A percentile compares a stretch with the other conserved stretches of the same genome.
Conservation (phyloP, 2,113 vertebrate species). For the Cromileptes altivelis region DNA sequence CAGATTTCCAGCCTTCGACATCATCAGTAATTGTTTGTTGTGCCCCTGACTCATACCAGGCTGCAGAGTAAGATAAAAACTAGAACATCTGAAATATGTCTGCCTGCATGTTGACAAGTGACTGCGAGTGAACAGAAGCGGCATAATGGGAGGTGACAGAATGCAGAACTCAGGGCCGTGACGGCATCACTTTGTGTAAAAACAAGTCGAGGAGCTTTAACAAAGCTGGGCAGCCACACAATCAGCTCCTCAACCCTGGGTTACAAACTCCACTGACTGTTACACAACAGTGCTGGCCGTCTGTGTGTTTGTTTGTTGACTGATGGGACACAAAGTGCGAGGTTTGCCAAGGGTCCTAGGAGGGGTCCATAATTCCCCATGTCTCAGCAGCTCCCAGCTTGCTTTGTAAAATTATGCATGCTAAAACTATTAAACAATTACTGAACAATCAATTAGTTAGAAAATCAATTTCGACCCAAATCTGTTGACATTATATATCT, state of each 20-base stretch:
- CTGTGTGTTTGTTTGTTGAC: not conserved
- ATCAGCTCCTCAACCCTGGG: constrained; percentile 12
- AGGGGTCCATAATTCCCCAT: not conserved
- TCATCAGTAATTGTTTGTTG: not conserved
- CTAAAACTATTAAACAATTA: not conserved
- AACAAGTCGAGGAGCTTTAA: constrained; percentile 1
- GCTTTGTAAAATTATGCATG: not conserved
- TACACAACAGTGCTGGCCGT: not conserved
- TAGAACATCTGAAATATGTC: not conserved
- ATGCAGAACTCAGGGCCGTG: not conserved
- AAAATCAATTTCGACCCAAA: not conserved
- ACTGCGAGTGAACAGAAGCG: not conserved
- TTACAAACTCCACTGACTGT: not conserved
- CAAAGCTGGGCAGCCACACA: constrained; percentile 3
- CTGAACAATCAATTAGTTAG: not conserved
- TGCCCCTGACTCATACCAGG: not conserved
- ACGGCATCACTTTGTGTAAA: not conserved
- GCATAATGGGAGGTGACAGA: not conserved
- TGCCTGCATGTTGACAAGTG: not conserved
- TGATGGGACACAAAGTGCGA: not conserved
- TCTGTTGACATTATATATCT: not conserved
- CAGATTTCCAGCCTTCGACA: not conserved
- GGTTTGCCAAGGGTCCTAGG: not conserved
- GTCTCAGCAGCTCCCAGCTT: not conserved
- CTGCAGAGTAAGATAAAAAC: not conserved